Base-by-base conservation (phyloP, 2,888 invertebrate species). In the Sinotaia quadrata region DNA sequence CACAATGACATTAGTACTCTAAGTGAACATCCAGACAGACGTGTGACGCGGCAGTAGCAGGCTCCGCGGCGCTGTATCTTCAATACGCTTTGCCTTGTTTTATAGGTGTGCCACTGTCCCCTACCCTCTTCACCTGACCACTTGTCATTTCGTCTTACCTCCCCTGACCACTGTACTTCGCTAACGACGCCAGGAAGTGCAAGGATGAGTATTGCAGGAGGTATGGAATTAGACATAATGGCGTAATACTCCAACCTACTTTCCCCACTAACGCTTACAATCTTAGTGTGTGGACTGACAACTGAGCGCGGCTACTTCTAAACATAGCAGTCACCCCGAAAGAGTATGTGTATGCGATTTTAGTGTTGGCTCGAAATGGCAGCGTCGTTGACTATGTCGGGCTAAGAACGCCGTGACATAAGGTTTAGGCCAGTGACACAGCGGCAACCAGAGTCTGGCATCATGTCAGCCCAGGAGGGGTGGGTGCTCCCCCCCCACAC, bases 231-330 rank as follows among this genome's bases (percentile, higher is more conserved):
- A 56, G 44, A 56, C 65, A 44, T 41, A 29, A 56, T 65, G 65
- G 65, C 65, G 65, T 65, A 65, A 65, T 65, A 65, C 56, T 56
- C 31, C 65, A 65, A 44, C 65, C 56, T 65, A 56, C 65, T 65
- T 65, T 41, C 27, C 5, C 62, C 63, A 36, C 63, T 27, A n/a
- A 15, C 5, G 36, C 51, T 12, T 27, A 56, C 10, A 44, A 65
- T 31, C 47, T 56, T 44, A 7, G 41, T 52, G 56, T 65, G 54
- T 54, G 65, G 56, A 65, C 65, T 65, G 65, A 65, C 65, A 65
- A 65, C 65, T 54, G 65, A 54, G 44, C 27, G 65, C 29, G 54
- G 65, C 56, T 54, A 54, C 65, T 37, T 54, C 65, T 65, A 65
- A 65, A 56, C 56, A 56, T 65, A 65, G 65, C 65, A 56, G 56